Conservation (phyloP, 2,113 vertebrate genomes). For the Nettapus auritus region DNA sequence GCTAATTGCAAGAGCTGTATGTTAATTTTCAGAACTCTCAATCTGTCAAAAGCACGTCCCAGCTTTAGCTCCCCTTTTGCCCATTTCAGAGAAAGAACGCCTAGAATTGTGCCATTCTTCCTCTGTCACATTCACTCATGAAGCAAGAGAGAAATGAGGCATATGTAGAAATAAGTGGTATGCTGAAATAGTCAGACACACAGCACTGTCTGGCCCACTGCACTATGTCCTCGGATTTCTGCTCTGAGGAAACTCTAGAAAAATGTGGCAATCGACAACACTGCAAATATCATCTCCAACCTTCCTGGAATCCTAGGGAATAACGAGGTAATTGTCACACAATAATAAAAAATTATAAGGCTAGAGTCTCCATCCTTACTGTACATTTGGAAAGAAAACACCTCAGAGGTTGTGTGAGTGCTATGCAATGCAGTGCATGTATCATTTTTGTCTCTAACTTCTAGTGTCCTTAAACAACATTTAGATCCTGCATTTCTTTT, state of each 20-base stretch:
- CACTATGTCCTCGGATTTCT: neutral
- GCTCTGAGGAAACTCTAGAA: neutral
- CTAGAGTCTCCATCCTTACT: neutral
- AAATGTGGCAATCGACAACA: neutral
- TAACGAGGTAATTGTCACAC: neutral
- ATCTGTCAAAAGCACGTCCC: neutral
- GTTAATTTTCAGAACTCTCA: neutral
- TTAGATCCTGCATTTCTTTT: neutral
- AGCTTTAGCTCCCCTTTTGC: neutral
- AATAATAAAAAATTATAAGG: neutral
- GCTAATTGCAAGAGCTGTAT: neutral
- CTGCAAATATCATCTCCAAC: neutral
- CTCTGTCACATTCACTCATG: neutral
- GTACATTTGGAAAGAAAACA: neutral
- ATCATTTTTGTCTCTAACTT: neutral
- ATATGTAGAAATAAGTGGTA: neutral
- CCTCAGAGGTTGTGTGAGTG: neutral
- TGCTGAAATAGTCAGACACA: neutral
- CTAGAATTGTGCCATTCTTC: neutral
- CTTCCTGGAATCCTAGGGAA: neutral
- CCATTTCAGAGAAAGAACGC: neutral
- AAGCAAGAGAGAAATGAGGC: neutral
- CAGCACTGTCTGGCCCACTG: neutral
- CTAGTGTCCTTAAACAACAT: neutral
- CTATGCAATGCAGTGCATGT: neutral